phyloP scores from a whole-genome alignment of 2,888 invertebrate genomes.

The Pseudoips prasinana region DNA sequence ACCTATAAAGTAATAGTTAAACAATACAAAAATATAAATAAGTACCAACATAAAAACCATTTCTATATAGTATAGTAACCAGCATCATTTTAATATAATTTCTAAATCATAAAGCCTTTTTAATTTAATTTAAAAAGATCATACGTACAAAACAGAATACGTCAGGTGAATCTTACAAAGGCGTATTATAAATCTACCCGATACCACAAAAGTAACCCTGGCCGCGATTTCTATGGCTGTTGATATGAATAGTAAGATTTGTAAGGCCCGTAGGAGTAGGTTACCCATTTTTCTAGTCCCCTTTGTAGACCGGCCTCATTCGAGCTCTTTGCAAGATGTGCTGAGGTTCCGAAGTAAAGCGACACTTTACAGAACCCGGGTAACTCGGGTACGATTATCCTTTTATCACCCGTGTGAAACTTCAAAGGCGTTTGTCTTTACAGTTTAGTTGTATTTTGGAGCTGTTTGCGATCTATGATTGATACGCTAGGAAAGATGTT shows the following conservation, averaged over 20 bases:
- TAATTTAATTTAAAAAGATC: too few species aligned
- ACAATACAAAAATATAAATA: too few species aligned
- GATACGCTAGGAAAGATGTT: too few species aligned
- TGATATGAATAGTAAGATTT: conserved; percentile 26
- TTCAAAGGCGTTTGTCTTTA: conserved; percentile 2
- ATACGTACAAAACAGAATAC: too few species aligned
- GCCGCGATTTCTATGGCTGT: conserved; percentile 23
- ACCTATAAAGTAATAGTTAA: too few species aligned
- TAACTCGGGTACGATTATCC: conserved; percentile 28
- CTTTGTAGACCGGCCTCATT: conserved; percentile 42
- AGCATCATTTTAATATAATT: too few species aligned
- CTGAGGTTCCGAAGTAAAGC: conserved; percentile 30
- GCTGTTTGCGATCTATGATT: too few species aligned
- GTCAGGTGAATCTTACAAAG: too few species aligned
- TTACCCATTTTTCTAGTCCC: conserved; percentile 40
- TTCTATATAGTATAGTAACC: too few species aligned
- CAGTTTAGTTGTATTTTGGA: too few species aligned
- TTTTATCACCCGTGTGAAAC: conserved; percentile 4
- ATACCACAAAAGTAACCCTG: conserved; percentile 1
- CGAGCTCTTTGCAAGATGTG: conserved; percentile 37
- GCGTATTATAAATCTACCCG: conserved; percentile 11
- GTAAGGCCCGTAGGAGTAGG: conserved; percentile 31
- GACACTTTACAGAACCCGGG: conserved; percentile 28
- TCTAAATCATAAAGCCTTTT: too few species aligned
- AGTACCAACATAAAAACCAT: too few species aligned